A percentile compares a stretch with the other conserved stretches of the same genome.
Evolutionary conservation across 2,888 invertebrate species (phyloP).

Genomic region (Drosophila kuntzei): DNA sequence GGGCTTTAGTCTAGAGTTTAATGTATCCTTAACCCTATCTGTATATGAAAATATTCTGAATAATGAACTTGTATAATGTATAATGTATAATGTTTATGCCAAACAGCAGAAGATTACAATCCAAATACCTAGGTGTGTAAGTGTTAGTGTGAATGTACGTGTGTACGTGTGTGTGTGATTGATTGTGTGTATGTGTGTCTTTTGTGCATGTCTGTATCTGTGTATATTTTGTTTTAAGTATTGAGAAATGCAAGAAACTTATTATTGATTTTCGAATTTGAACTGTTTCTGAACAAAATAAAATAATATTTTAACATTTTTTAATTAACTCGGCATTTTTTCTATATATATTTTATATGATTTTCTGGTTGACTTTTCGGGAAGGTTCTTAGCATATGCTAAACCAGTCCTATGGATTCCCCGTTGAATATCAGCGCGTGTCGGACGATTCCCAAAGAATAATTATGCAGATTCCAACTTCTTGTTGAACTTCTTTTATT

Average conservation of each 20-base stretch:
- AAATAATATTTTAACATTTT: constrained; percentile 58
- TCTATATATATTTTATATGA: constrained; percentile 31
- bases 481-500: constrained; percentile 47
- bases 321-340: constrained; percentile 18
- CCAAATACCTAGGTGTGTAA: constrained; percentile 75
- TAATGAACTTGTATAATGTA: constrained; percentile 51
- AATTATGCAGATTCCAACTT: constrained; percentile 66
- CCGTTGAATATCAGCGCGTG: constrained; percentile 32
- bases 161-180: constrained; percentile 15
- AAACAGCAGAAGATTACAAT: constrained; percentile 73
- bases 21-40: constrained; percentile 49
- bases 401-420: constrained; percentile 49
- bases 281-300: constrained; percentile 61
- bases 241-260: constrained; percentile 47
- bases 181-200: constrained; percentile 34
- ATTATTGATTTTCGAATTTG: constrained; percentile 59
- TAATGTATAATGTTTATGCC: constrained; percentile 70
- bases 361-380: constrained; percentile 29
- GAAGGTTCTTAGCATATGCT: constrained; percentile 26
- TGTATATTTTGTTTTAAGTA: constrained; percentile 47
- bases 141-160: constrained; percentile 29
- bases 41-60: constrained; percentile 46
- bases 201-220: constrained; percentile 32
- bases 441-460: constrained; percentile 23
- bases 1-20: constrained; percentile 69